Evolutionary conservation across 2,797 vertebrate species (phyloP).

Genomic region (Melanotaenia pygmaea): DNA sequence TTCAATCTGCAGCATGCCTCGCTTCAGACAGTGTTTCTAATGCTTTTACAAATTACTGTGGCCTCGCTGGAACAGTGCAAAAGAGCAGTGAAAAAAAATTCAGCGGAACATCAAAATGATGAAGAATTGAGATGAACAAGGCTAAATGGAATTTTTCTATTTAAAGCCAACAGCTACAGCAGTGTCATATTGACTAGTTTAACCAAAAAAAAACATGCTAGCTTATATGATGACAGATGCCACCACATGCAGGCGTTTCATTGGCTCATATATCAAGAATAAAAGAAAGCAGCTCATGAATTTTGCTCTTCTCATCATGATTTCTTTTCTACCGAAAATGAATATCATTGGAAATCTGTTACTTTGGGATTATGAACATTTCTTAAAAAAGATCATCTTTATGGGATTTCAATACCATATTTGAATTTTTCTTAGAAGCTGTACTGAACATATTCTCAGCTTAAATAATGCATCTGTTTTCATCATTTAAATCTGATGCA

Average conservation of each 20-base stretch:
- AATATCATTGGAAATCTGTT: neutral
- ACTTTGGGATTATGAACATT: neutral
- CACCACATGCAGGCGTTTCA: conserved; percentile 12
- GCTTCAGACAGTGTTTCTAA: conserved; percentile 39
- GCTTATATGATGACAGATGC: conserved; percentile 48
- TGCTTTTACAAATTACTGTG: conserved; percentile 66
- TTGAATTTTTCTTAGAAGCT: neutral
- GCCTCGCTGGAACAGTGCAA: conserved; percentile 63
- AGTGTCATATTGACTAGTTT: conserved; percentile 13
- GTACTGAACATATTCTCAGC: neutral
- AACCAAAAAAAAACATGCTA: neutral
- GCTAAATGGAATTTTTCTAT: conserved; percentile 49
- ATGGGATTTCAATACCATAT: neutral
- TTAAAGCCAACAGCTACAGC: conserved; percentile 51
- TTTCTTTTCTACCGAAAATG: neutral
- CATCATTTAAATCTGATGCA: neutral
- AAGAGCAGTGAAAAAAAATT: conserved; percentile 50
- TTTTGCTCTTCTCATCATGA: neutral
- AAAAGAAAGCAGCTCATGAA: conserved; percentile 3
- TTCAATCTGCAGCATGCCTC: conserved; percentile 45
- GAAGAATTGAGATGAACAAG: conserved; percentile 51
- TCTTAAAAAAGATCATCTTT: neutral
- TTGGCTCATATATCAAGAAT: conserved; percentile 15
- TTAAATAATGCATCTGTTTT: neutral
- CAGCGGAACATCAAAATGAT: conserved; percentile 49